Base-by-base conservation (phyloP, 2,888 invertebrate species). In the Hirudinaria manillensis region DNA sequence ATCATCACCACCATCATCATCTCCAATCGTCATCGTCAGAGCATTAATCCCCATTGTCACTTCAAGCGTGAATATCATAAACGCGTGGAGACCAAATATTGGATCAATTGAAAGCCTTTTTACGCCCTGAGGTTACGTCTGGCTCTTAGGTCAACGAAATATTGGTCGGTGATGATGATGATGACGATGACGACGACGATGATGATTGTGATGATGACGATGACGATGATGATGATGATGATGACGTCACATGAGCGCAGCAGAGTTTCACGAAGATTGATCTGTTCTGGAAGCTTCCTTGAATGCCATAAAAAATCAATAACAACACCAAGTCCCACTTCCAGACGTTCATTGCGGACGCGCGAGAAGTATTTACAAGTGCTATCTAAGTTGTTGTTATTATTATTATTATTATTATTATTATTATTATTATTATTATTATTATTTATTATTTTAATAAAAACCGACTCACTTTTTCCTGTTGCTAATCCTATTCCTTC, bases 121-220 rank as follows among this genome's bases (percentile, higher is more conserved):
- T 61, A 21, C 29, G 45, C 6, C n/a, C n/a, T 45, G 10, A 45
- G 45, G 45, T 6, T 45, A 16, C 45, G 16, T 45, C 16, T 10
- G 45, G 13, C 45, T 10, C 13, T 45, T 45, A n/a, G 45, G 45
- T 45, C 45, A 45, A 7, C 45, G 10, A 45, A n/a, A 45, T 45
- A 45, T 16, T 16, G 45, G 45, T 45, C 45, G 45, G 19, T 61
- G 61, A 61, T 16, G 61, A 61, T 61, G 24, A 61, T 16, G 61
- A 29, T 16, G 70, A 45, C 45, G 70, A 70, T 45, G 70, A 70
- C 6, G 51, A 70, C 38, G 70, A 70, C 55, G 72, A 72, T 29
- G 72, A 72, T 53, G 72, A 53, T 72, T 55, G n/a, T 72, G 72
- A 34, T 32, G 72, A 56, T 29, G 27, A 65, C 24, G 66, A 65